These are phyloP conservation scores for Tetranychus piercei DNA, from an alignment of 2,888 invertebrate species.

Conservation along the genomic window DNA sequence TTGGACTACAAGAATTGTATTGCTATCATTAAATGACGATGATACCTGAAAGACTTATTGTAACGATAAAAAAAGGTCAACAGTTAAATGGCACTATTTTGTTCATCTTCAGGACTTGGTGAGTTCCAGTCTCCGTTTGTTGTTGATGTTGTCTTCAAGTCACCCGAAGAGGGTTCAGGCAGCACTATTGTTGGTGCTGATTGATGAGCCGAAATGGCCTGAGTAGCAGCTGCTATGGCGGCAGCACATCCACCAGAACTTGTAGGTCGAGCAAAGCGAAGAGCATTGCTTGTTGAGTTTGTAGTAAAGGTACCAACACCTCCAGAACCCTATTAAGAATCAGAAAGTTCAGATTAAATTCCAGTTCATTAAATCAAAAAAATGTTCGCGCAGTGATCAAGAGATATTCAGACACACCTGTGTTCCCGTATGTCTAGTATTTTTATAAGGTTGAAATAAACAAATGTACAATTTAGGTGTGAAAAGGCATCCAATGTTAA, in stretches of 20 bases:
- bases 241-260: slow-evolving; percentile 7
- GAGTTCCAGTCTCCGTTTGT: slow-evolving; percentile 21
- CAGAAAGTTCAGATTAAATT: not conserved
- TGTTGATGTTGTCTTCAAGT: slow-evolving; percentile 17
- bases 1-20: too few relatives aligned
- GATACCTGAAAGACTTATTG: not conserved
- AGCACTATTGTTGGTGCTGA: slow-evolving; percentile 17
- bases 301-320: slow-evolving; percentile 11
- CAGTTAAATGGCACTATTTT: not conserved
- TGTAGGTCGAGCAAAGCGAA: slow-evolving; percentile 18
- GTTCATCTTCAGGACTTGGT: slow-evolving; percentile 30
- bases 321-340: not conserved
- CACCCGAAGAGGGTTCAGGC: slow-evolving; percentile 17
- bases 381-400: not conserved
- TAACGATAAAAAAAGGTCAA: not conserved
- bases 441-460: slow-evolving; percentile 57
- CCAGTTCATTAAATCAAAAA: not conserved
- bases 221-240: slow-evolving; percentile 13
- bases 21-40: not conserved
- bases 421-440: slow-evolving; percentile 42
- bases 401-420: slow-evolving; percentile 33
- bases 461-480: slow-evolving; percentile 58
- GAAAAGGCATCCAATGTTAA: slow-evolving; percentile 52
- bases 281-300: slow-evolving; percentile 16
- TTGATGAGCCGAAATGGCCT: slow-evolving; percentile 17